These are phyloP conservation scores for Enteromius thamalakanensis DNA, from an alignment of 2,797 vertebrate genomes.

Conservation along the genomic window DNA sequence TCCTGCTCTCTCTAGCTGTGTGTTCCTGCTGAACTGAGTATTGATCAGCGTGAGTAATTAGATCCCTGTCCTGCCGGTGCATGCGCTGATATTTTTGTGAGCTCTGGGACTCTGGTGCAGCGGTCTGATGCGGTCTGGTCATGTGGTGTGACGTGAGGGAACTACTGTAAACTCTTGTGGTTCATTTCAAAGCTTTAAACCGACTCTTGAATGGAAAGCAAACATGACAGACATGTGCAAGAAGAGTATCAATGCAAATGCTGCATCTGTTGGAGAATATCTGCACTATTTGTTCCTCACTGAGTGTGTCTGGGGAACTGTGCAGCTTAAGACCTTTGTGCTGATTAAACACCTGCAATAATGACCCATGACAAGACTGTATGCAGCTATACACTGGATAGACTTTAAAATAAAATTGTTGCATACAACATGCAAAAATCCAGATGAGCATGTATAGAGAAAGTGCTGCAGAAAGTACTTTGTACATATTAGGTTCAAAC, in stretches of 20 bases:
- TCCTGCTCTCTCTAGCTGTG: background rate
- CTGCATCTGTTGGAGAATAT: background rate
- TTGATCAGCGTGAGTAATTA: constrained; percentile 63
- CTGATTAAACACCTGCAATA: constrained; percentile 66
- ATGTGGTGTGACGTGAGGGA: constrained; percentile 24
- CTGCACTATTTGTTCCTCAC: constrained; percentile 42
- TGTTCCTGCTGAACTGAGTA: constrained; percentile 57
- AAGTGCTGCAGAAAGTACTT: constrained; percentile 42
- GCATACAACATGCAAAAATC: background rate
- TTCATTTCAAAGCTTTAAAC: constrained; percentile 7
- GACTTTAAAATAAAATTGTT: background rate
- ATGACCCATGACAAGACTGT: background rate
- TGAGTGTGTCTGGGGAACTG: constrained; percentile 44
- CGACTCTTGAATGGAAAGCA: background rate
- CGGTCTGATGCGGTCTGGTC: constrained; percentile 30
- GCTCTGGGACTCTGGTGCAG: constrained; percentile 53
- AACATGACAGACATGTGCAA: background rate
- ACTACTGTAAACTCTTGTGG: background rate
- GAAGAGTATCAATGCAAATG: background rate
- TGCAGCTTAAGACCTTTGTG: constrained; percentile 31
- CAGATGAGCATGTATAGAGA: background rate
- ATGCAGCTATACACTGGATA: background rate
- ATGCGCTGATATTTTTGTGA: constrained; percentile 43
- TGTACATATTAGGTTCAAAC: too few species aligned
- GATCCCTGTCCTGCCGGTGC: constrained; percentile 54